Evolutionary conservation across 2,113 vertebrate genomes (phyloP).

Genomic region (Eurypyga helias): DNA sequence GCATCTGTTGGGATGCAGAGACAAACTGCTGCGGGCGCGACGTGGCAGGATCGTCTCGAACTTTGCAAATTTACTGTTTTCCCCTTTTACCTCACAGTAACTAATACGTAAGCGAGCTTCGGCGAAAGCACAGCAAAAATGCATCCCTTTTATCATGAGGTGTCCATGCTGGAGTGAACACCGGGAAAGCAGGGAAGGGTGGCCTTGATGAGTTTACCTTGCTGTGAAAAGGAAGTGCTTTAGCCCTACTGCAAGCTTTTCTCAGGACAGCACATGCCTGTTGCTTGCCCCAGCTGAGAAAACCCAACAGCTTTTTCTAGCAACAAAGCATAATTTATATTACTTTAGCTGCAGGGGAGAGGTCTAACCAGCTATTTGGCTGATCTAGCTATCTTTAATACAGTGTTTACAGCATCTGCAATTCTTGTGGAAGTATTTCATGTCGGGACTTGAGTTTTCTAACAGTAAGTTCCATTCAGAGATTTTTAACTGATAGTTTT

Average conservation of each 20-base stretch:
- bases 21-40: not conserved
- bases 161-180: not conserved
- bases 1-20: not conserved
- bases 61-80: rapidly evolving
- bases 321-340: not conserved
- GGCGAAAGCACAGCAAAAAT: rapidly evolving
- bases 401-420: not conserved
- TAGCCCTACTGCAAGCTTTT: not conserved
- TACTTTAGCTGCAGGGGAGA: conserved; percentile 17
- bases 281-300: not conserved
- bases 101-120: rapidly evolving
- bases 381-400: not conserved
- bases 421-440: not conserved
- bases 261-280: not conserved
- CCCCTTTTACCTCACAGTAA: not conserved
- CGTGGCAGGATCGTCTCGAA: not conserved
- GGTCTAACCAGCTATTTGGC: not conserved
- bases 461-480: not conserved
- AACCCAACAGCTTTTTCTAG: not conserved
- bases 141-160: rapidly evolving
- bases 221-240: not conserved
- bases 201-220: not conserved
- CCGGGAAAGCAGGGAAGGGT: not conserved
- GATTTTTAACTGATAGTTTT: not conserved
- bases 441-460: conserved; percentile 11